phyloP scores from a whole-genome alignment of 1,140 invertebrate species.

The Rhizoglyphus robini region DNA sequence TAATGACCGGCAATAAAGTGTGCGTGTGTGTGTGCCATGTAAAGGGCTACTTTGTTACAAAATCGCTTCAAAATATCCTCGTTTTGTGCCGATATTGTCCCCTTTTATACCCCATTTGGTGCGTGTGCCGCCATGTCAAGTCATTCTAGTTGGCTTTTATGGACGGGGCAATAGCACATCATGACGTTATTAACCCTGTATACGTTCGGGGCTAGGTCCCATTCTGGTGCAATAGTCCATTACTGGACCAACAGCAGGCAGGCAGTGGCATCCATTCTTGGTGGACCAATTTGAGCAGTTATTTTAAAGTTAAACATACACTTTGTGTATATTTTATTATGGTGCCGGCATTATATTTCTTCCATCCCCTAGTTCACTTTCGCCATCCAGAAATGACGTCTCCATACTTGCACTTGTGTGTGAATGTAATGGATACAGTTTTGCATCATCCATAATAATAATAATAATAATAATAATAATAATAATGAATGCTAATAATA shows the following conservation, averaged over 20 bases:
- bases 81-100: not conserved
- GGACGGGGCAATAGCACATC: not conserved
- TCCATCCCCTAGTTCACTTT: not conserved
- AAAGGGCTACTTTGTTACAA: not conserved
- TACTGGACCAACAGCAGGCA: no score
- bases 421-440: slow-evolving; percentile 1
- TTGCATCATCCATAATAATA: not conserved
- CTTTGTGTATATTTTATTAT: not conserved
- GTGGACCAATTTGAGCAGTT: not conserved
- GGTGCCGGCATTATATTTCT: not conserved
- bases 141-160: not conserved
- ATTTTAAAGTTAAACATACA: slow-evolving; percentile 8
- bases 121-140: not conserved
- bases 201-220: no score
- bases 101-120: not conserved
- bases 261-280: no score
- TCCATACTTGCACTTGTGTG: not conserved
- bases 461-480: slow-evolving; percentile 4
- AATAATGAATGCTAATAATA: slow-evolving; percentile 14
- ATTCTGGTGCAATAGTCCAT: no score
- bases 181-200: not conserved
- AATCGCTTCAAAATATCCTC: not conserved
- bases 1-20: no score
- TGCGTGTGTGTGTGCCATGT: no score
- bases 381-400: not conserved